Conservation (phyloP, 37 sponge, comb jelly and placozoan genomes). For the Haliclona indistincta region DNA sequence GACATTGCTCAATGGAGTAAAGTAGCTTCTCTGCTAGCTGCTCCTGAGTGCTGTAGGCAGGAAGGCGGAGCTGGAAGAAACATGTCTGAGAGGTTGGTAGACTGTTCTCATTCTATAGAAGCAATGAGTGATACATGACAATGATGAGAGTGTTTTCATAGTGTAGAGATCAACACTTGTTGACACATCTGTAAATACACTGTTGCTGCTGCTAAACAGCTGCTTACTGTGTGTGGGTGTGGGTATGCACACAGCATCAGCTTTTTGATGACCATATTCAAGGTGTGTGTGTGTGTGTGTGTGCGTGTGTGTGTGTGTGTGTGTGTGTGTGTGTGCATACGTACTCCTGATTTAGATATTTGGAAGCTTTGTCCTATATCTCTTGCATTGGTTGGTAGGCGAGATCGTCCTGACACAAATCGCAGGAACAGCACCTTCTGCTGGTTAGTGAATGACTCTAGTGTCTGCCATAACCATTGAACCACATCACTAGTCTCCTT, state of each 20-base stretch:
- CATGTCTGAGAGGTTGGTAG: conserved; percentile 94
- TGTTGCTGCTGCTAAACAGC: not conserved
- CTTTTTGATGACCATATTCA: not conserved
- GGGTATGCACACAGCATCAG: not conserved
- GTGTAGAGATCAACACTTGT: not conserved
- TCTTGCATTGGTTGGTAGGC: conserved; percentile 76
- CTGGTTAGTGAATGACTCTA: conserved; percentile 77
- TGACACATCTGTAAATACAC: not conserved
- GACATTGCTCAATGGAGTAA: conserved; percentile 90
- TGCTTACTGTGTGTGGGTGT: not conserved
- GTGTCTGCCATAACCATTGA: conserved; percentile 87
- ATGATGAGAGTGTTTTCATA: too few species aligned
- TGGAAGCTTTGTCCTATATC: conserved; percentile 38
- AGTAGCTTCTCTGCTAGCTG: conserved; percentile 75
- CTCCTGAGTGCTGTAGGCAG: conserved; percentile 71
- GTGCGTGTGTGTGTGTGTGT: conserved; percentile 4
- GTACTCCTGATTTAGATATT: not conserved
- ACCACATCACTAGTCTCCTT: not conserved
- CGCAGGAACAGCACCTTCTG: conserved; percentile 77
- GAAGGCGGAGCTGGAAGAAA: conserved; percentile 91
- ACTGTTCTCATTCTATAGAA: conserved; percentile 54
- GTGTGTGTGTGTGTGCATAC: conserved; percentile 9
- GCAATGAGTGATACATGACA: not conserved
- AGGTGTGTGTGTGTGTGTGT: conserved; percentile 6
- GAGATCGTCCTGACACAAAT: conserved; percentile 86